Conservation (phyloP, 2,888 invertebrate genomes). For the Acanthococcus lagerstroemiae region DNA sequence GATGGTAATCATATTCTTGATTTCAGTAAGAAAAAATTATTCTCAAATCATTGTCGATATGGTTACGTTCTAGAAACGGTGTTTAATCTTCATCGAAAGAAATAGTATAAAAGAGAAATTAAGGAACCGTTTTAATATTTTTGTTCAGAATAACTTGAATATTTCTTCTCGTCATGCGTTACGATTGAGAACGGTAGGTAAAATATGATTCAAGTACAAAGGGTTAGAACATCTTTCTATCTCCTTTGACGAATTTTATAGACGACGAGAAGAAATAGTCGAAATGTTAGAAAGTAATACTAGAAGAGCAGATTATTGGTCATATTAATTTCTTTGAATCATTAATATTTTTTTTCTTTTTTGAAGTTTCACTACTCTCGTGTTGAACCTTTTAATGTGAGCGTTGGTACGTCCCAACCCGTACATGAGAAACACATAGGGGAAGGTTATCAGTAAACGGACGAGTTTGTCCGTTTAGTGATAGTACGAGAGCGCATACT, state of each 20-base stretch:
- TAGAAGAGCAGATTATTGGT: neutral
- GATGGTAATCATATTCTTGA: slow-evolving; percentile 6
- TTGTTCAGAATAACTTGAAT: slow-evolving; percentile 1
- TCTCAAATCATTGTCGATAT: slow-evolving; percentile 4
- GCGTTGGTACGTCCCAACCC: neutral
- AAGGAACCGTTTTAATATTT: slow-evolving; percentile 2
- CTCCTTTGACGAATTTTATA: slow-evolving; percentile 2
- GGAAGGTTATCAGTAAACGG: neutral
- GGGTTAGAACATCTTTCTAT: slow-evolving; percentile 6
- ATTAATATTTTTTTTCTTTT: neutral
- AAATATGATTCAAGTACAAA: slow-evolving; percentile 4
- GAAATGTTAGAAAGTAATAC: neutral
- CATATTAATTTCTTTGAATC: neutral
- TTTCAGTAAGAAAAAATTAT: no score
- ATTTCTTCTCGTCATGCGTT: slow-evolving; percentile 4
- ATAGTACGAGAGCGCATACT: neutral
- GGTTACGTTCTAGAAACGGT: slow-evolving; percentile 4
- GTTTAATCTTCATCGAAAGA: slow-evolving; percentile 5
- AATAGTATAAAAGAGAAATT: neutral
- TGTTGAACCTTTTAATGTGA: no score
- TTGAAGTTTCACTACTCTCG: no score
- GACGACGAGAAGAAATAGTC: neutral
- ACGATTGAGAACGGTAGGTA: slow-evolving; percentile 1
- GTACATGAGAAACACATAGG: no score
- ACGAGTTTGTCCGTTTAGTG: neutral